Evolutionary conservation across 2,888 invertebrate genomes (phyloP).

Genomic region (Hecatera dysodea): DNA sequence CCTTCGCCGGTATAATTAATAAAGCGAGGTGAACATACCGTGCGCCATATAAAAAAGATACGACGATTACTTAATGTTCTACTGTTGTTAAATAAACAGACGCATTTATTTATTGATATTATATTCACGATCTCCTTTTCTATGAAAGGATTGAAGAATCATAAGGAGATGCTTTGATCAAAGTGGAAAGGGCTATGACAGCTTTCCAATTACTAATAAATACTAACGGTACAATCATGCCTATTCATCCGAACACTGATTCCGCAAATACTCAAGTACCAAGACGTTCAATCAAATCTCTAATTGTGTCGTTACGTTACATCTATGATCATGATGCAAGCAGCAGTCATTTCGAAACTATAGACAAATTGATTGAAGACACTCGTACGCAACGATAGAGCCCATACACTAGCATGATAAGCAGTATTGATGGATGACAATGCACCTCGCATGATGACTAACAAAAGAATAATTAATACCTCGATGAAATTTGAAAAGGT

Average conservation of each 20-base stretch:
- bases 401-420: conserved; percentile 82
- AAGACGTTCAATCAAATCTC: conserved; percentile 53
- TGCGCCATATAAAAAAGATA: conserved; percentile 67
- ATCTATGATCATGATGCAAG: conserved; percentile 79
- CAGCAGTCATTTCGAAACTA: conserved; percentile 78
- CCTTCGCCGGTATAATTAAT: conserved; percentile 84
- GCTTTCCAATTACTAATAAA: conserved; percentile 28
- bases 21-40: conserved; percentile 76
- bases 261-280: conserved; percentile 39
- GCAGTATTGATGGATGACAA: conserved; percentile 87
- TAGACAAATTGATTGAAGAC: conserved; percentile 85
- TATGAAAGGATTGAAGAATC: conserved; percentile 18
- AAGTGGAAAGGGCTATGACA: conserved; percentile 20
- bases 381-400: conserved; percentile 73
- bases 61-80: conserved; percentile 70
- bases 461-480: conserved; percentile 89
- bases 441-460: conserved; percentile 77
- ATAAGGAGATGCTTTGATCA: conserved; percentile 15
- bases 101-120: conserved; percentile 63
- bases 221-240: conserved; percentile 6
- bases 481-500: conserved; percentile 82
- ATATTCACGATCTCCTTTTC: conserved; percentile 24
- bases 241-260: conserved; percentile 19
- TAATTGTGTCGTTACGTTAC: conserved; percentile 59
- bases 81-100: conserved; percentile 67